phyloP scores from a whole-genome alignment of 2,888 invertebrate species.

The Elmis aenea region DNA sequence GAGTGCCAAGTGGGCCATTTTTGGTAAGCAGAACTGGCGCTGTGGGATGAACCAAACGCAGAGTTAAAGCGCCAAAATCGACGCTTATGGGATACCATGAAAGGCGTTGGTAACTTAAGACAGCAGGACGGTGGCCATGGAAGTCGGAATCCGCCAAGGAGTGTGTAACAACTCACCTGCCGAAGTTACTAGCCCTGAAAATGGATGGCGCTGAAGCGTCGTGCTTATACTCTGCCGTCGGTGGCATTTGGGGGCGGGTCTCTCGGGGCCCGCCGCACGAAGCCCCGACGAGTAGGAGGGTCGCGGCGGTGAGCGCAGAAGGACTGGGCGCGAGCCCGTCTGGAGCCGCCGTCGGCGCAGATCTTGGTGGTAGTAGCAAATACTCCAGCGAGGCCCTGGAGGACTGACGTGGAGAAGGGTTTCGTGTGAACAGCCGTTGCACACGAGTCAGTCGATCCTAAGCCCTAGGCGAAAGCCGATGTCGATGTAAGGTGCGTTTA shows the following conservation, averaged over 20 bases:
- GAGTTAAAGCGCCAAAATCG: slow-evolving; percentile 50
- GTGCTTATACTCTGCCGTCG: slow-evolving; percentile 49
- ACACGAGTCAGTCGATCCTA: slow-evolving; percentile 57
- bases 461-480: slow-evolving; percentile 52
- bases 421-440: slow-evolving; percentile 59
- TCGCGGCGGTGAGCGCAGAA: slow-evolving; percentile 56
- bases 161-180: slow-evolving; percentile 54
- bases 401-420: slow-evolving; percentile 59
- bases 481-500: slow-evolving; percentile 37
- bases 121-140: slow-evolving; percentile 71
- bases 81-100: slow-evolving; percentile 50
- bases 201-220: slow-evolving; percentile 59
- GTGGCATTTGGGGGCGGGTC: slow-evolving; percentile 39
- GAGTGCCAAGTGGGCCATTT: slow-evolving; percentile 66
- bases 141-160: slow-evolving; percentile 66
- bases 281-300: slow-evolving; percentile 59
- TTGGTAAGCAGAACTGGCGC: slow-evolving; percentile 77
- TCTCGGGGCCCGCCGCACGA: slow-evolving; percentile 47
- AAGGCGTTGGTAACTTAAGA: slow-evolving; percentile 53
- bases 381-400: slow-evolving; percentile 60
- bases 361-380: slow-evolving; percentile 66
- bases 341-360: slow-evolving; percentile 53
- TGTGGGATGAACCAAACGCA: slow-evolving; percentile 72
- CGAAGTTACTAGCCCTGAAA: slow-evolving; percentile 60
- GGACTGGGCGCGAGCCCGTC: slow-evolving; percentile 53